Percentiles rank a stretch among this genome's conserved stretches.
Evolutionary conservation across 2,888 invertebrate species (phyloP).

Genomic region (Chrysolina americana): DNA sequence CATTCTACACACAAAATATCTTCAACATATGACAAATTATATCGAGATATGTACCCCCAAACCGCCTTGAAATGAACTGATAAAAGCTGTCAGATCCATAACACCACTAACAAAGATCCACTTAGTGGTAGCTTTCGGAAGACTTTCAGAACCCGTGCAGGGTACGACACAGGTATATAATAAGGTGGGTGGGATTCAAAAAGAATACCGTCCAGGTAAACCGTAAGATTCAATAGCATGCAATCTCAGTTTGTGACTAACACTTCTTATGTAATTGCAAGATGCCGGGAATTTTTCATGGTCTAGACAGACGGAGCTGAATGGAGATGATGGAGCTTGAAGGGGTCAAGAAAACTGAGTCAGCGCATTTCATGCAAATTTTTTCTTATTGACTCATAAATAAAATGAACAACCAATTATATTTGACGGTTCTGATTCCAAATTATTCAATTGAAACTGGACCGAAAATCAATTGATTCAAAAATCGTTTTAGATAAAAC

Average conservation of each 20-base stretch:
- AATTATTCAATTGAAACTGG: not conserved
- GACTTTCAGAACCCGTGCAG: not conserved
- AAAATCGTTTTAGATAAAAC: no score
- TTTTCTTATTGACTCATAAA: not conserved
- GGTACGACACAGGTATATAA: slow-evolving; percentile 30
- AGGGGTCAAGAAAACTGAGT: slow-evolving; percentile 26
- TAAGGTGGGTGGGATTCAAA: slow-evolving; percentile 31
- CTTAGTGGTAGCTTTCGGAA: slow-evolving; percentile 16
- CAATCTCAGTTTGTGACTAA: slow-evolving; percentile 33
- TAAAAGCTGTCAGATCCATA: slow-evolving; percentile 23
- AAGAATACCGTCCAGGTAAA: slow-evolving; percentile 23
- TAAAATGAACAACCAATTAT: not conserved
- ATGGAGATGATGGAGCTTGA: slow-evolving; percentile 9
- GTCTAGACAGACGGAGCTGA: slow-evolving; percentile 46
- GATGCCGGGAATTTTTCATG: slow-evolving; percentile 47
- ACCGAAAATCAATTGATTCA: no score
- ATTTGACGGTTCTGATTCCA: not conserved
- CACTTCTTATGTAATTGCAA: slow-evolving; percentile 45
- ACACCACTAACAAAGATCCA: slow-evolving; percentile 21
- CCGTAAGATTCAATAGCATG: slow-evolving; percentile 16
- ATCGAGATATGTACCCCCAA: not conserved
- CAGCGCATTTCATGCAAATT: slow-evolving; percentile 16
- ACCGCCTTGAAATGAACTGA: not conserved
- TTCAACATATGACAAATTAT: slow-evolving; percentile 16
- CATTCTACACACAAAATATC: not conserved